Conservation (phyloP, 2,113 vertebrate genomes). For the Xiphias gladius region DNA sequence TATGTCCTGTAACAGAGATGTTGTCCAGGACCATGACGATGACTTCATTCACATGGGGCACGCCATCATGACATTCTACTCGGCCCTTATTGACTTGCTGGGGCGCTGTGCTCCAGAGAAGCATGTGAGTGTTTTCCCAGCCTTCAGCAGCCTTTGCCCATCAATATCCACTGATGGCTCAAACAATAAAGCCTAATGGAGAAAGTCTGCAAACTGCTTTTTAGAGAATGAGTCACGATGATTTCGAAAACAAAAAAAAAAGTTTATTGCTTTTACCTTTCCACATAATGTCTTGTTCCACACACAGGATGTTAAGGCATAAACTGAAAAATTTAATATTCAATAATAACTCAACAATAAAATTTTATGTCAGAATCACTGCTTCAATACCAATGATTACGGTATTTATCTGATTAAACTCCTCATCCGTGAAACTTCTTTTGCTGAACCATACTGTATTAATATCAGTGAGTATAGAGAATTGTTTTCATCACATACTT, state of each 20-base stretch:
- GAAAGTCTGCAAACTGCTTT: constrained; percentile 6
- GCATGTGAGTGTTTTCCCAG: constrained; percentile 87
- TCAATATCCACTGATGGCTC: constrained; percentile 39
- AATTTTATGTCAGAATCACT: neutral
- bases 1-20: constrained; percentile 81
- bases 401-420: neutral
- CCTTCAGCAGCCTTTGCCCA: neutral
- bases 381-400: neutral
- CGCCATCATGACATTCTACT: constrained; percentile 97
- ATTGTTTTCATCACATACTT: too few relatives aligned
- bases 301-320: neutral
- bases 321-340: neutral
- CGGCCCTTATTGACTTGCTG: constrained; percentile 94
- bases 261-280: constrained; percentile 2
- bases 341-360: neutral
- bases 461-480: neutral
- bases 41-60: constrained; percentile 96
- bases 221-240: neutral
- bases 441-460: neutral
- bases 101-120: constrained; percentile 97
- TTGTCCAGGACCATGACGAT: constrained; percentile 86
- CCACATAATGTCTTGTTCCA: neutral
- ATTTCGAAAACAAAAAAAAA: neutral
- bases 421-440: neutral
- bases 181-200: constrained; percentile 30